Evolutionary conservation across 2,888 invertebrate species (phyloP).

Genomic region (Camponotus fellah): DNA sequence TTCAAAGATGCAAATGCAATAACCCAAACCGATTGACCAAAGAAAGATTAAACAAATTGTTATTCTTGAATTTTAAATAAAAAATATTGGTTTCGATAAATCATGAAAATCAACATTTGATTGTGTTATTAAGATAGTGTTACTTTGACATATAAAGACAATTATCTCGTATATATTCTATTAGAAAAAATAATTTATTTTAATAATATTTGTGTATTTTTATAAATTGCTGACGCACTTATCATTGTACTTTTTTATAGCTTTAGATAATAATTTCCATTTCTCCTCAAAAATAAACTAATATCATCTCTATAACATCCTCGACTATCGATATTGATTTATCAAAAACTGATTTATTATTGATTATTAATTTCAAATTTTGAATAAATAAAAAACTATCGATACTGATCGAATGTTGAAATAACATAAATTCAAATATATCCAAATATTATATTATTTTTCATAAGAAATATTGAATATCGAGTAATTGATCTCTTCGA

Average conservation of each 20-base stretch:
- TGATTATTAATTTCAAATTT: background rate
- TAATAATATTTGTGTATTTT: background rate
- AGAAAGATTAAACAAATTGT: background rate
- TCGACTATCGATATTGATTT: background rate
- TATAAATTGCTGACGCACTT: background rate
- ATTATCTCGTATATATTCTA: background rate
- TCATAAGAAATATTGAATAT: background rate
- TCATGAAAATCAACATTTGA: background rate
- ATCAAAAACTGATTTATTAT: background rate
- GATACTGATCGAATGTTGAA: background rate
- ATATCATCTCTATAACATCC: background rate
- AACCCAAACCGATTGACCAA: background rate
- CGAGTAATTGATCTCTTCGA: background rate
- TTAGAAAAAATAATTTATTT: background rate
- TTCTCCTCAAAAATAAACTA: background rate
- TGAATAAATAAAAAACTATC: background rate
- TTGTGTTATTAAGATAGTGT: background rate
- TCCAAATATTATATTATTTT: background rate
- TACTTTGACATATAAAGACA: background rate
- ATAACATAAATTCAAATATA: background rate
- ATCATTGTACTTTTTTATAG: background rate
- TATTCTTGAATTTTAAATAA: constrained; percentile 13
- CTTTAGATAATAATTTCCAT: background rate
- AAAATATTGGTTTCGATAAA: constrained; percentile 6
- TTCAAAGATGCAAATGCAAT: background rate